Evolutionary conservation across 2,113 vertebrate species (phyloP).

Genomic region (Cebus imitator): DNA sequence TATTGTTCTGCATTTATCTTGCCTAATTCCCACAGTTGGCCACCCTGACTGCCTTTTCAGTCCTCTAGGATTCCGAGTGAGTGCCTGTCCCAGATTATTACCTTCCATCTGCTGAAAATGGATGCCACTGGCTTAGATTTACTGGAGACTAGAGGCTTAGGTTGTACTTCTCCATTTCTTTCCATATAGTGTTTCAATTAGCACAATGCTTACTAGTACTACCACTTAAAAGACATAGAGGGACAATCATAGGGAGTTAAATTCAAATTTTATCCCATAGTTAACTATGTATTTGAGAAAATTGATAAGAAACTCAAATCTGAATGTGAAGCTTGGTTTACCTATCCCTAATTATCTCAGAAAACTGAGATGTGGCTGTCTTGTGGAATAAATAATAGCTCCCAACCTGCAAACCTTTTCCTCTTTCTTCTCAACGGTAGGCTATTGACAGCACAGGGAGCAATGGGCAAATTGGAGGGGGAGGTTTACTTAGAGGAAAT

Average conservation of each 20-base stretch:
- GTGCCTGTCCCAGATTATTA: neutral
- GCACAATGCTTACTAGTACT: neutral
- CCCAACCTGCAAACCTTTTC: neutral
- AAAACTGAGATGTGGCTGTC: neutral
- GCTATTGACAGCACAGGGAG: neutral
- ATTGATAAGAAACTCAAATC: neutral
- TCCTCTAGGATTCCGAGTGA: neutral
- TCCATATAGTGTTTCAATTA: neutral
- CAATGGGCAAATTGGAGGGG: neutral
- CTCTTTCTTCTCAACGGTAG: neutral
- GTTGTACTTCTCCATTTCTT: neutral
- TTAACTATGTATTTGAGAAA: constrained; percentile 3
- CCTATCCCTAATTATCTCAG: neutral
- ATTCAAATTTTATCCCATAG: neutral
- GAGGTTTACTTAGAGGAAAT: neutral
- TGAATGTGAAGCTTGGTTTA: neutral
- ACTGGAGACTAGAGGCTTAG: neutral
- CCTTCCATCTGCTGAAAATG: neutral
- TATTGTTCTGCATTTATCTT: neutral
- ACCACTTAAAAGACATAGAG: neutral
- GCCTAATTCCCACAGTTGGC: neutral
- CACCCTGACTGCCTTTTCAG: neutral
- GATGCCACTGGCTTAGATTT: neutral
- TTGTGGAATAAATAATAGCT: neutral
- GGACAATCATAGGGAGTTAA: neutral